Base-by-base conservation (phyloP, 2,888 invertebrate genomes). In the Biston betularia region DNA sequence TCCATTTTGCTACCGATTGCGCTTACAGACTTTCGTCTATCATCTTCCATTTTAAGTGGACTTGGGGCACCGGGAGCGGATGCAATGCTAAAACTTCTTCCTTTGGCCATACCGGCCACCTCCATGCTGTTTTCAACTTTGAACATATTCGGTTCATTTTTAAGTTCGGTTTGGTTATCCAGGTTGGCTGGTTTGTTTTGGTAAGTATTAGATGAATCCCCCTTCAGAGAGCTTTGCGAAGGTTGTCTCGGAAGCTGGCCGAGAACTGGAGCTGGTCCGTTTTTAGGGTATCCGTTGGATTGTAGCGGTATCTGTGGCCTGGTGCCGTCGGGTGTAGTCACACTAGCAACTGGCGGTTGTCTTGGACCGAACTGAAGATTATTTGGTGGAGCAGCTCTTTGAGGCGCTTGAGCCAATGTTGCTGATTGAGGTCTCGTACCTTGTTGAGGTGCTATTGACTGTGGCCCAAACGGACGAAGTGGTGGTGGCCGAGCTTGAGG, bases 31-130 rank as follows among this genome's bases (percentile, higher is more conserved):
- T 93, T 92, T 68, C 94, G 85, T 57, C 94, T 85, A 78, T 94
- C 94, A 73, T 95, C 95, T 71, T 93, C 92, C 69, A 84, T 70
- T 78, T 91, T 90, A 56, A 90, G 80, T 40, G 90, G 89, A 73
- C 90, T 91, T 49, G 91, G 89, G 69, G 94, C 85, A 24, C 92
- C 92, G 49, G 93, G 89, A 73, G 94, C 93, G 40, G 94, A 94
- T 64, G 94, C 90, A 73, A 94, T 92, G 75, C 94, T 95, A 70
- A 85, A 94, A 76, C 94, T 95, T 80, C 95, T 90, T 40, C 91
- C 92, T 84, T 95, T 94, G 72, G 89, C 86, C 73, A 90, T 82
- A 68, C 91, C 91, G 70, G 92, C 81, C 70, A 89, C 81, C 62
- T 92, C 92, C 75, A 84, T 79, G 68, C 85, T 88, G 74, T 88